A percentile compares a stretch with the other conserved stretches of the same genome.
These are phyloP conservation scores for Nomada goodeniana DNA, from an alignment of 2,888 invertebrate species.

Conservation along the genomic window DNA sequence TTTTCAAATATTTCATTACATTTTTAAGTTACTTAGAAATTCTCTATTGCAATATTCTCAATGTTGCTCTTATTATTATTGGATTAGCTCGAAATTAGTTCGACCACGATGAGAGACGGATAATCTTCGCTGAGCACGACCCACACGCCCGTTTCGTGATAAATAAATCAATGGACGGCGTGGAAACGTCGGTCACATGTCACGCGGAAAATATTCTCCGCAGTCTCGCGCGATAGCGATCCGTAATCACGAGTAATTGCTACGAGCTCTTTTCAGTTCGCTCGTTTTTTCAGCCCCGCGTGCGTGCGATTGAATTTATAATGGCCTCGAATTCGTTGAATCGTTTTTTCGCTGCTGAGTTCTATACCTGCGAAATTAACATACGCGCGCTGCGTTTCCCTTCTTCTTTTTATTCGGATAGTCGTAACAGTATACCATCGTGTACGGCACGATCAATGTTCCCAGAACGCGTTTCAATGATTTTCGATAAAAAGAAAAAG, in stretches of 20 bases:
- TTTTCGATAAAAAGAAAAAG: neutral
- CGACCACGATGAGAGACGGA: slow-evolving; percentile 21
- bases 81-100: neutral
- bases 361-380: slow-evolving; percentile 14
- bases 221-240: slow-evolving; percentile 59
- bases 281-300: slow-evolving; percentile 28
- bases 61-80: too few species aligned
- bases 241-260: slow-evolving; percentile 60
- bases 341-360: slow-evolving; percentile 9
- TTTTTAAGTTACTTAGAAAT: neutral
- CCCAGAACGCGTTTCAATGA: neutral
- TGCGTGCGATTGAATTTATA: slow-evolving; percentile 58
- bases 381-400: neutral
- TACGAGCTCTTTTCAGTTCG: slow-evolving; percentile 47
- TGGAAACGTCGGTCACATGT: slow-evolving; percentile 34
- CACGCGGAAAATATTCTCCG: slow-evolving; percentile 42
- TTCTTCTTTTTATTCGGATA: neutral
- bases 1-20: too few species aligned
- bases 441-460: neutral
- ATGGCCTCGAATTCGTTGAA: slow-evolving; percentile 38
- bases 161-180: slow-evolving; percentile 64
- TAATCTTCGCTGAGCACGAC: slow-evolving; percentile 57
- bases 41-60: neutral
- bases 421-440: too few species aligned
- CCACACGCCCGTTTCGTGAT: slow-evolving; percentile 43